Percentiles rank a stretch among this genome's conserved stretches.
These are phyloP conservation scores for Cremastinae sp. DNA, from an alignment of 2,888 invertebrate species.

Conservation along the genomic window DNA sequence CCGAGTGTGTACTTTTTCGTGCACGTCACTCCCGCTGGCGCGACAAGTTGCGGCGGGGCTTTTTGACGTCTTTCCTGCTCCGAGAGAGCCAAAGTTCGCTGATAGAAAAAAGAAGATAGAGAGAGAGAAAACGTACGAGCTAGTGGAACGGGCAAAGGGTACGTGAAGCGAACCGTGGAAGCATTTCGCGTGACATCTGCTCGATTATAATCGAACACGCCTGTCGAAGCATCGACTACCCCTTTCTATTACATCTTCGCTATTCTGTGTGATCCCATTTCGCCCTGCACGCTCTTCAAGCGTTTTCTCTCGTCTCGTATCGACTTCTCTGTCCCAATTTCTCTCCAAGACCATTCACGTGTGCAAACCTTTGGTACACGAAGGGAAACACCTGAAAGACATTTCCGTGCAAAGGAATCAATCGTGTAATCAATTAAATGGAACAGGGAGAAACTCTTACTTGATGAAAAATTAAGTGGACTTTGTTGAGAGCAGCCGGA, in stretches of 20 bases:
- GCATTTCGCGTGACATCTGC: conserved; percentile 46
- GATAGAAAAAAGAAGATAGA: conserved; percentile 7
- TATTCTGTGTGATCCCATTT: neutral
- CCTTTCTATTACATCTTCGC: conserved; percentile 22
- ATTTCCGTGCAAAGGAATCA: too few relatives aligned
- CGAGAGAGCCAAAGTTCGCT: conserved; percentile 16
- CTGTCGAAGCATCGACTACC: conserved; percentile 47
- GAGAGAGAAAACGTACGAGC: too few relatives aligned
- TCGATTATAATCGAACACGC: conserved; percentile 52
- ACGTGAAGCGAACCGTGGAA: conserved; percentile 10
- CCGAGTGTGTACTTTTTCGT: neutral
- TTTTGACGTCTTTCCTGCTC: conserved; percentile 37
- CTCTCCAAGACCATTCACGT: neutral
- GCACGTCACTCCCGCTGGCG: conserved; percentile 33
- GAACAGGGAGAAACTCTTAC: too few relatives aligned
- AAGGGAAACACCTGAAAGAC: too few relatives aligned
- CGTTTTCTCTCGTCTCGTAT: neutral
- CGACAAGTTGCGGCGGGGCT: conserved; percentile 49
- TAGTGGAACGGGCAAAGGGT: neutral
- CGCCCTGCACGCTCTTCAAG: neutral
- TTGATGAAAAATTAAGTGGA: too few relatives aligned
- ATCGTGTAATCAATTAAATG: too few relatives aligned
- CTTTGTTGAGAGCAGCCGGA: too few relatives aligned
- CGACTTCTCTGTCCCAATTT: neutral
- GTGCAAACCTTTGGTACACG: neutral